These are phyloP conservation scores for Dufourea novaeangliae DNA, from an alignment of 1,140 invertebrate genomes.

Conservation along the genomic window DNA sequence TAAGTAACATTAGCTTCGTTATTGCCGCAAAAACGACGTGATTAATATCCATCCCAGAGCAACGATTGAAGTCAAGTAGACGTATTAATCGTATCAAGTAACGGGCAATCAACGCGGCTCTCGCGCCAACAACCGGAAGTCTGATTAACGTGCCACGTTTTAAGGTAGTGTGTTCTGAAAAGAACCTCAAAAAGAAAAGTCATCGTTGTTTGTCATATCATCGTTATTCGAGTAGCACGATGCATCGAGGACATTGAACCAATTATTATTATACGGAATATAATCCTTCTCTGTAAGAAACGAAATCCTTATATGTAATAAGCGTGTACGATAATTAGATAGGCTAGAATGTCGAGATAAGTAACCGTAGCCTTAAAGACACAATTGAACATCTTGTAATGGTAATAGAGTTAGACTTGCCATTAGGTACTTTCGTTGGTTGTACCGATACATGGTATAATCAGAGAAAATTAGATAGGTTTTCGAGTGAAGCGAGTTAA, in stretches of 20 bases:
- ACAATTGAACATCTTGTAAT: constrained; percentile 19
- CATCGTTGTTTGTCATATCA: neutral
- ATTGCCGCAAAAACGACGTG: neutral
- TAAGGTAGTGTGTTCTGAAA: constrained; percentile 32
- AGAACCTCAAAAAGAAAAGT: neutral
- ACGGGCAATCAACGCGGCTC: constrained; percentile 36
- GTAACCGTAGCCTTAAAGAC: neutral
- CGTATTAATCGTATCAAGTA: neutral
- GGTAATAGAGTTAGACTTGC: neutral
- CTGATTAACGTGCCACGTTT: constrained; percentile 55
- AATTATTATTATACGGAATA: neutral
- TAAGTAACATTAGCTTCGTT: no score
- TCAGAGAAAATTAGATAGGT: neutral
- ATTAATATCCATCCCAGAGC: neutral
- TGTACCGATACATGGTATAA: neutral
- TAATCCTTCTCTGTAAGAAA: constrained; percentile 12
- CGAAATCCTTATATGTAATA: constrained; percentile 2
- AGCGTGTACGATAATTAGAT: constrained; percentile 19
- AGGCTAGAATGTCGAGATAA: constrained; percentile 11
- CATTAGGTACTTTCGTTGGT: neutral
- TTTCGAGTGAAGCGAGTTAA: constrained; percentile 13
- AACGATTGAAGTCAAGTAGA: neutral
- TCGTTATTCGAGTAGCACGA: constrained; percentile 7
- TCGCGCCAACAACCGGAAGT: constrained; percentile 42
- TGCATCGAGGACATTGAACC: constrained; percentile 2